Evolutionary conservation across 2,113 vertebrate species (phyloP).

Genomic region (Pelvicachromis taeniatus): DNA sequence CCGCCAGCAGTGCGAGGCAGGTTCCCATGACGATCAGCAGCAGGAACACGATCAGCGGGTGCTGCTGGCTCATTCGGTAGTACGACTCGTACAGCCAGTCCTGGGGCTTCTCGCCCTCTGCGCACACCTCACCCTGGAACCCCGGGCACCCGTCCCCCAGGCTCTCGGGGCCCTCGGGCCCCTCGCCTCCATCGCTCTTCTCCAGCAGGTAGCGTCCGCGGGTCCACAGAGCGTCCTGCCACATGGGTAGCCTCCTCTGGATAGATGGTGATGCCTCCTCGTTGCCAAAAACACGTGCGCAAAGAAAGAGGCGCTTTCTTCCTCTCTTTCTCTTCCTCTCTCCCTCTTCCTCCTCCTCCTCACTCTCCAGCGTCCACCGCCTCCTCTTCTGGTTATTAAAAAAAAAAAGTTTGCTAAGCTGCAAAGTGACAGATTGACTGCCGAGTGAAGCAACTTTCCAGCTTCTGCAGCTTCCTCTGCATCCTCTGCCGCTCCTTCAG

Average conservation of each 20-base stretch:
- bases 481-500: constrained; percentile 28
- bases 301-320: background rate
- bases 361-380: background rate
- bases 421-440: constrained; percentile 13
- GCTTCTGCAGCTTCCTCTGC: constrained; percentile 1
- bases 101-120: constrained; percentile 70
- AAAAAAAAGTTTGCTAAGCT: constrained; percentile 39
- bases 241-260: constrained; percentile 54
- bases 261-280: background rate
- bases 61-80: constrained; percentile 98
- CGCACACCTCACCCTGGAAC: constrained; percentile 43
- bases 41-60: constrained; percentile 94
- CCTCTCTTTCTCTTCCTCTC: background rate
- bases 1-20: constrained; percentile 89
- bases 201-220: constrained; percentile 70
- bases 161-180: constrained; percentile 49
- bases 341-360: background rate
- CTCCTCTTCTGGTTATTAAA: background rate
- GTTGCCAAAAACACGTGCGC: background rate
- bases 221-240: constrained; percentile 71
- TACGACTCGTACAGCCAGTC: constrained; percentile 99
- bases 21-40: constrained; percentile 97
- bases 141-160: constrained; percentile 44
- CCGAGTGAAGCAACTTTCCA: constrained; percentile 34
- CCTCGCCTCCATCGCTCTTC: constrained; percentile 64